A percentile compares a stretch with the other conserved stretches of the same genome.
phyloP scores from a whole-genome alignment of 1,140 invertebrate genomes.

The Notospermus geniculatus region DNA sequence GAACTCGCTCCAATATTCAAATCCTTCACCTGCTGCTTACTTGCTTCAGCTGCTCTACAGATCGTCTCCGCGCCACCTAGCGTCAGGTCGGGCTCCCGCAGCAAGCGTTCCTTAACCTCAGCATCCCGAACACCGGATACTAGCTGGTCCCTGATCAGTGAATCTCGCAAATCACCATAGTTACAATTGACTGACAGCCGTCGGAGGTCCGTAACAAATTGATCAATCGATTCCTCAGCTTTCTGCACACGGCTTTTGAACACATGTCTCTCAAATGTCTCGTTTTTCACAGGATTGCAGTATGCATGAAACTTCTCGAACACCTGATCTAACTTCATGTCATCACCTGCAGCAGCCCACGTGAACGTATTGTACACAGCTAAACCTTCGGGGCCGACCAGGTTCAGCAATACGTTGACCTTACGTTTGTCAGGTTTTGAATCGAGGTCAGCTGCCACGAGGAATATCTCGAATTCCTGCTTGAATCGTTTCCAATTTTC shows the following conservation, averaged over 20 bases:
- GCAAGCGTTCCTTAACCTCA: slow-evolving; percentile 3
- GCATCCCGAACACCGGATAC: neutral
- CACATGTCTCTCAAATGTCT: neutral
- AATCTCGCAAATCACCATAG: slow-evolving; percentile 14
- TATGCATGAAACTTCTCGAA: too few relatives aligned
- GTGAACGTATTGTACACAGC: too few relatives aligned
- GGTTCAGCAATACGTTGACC: too few relatives aligned
- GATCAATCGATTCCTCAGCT: slow-evolving; percentile 7
- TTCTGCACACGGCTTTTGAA: slow-evolving; percentile 11
- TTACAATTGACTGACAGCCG: neutral
- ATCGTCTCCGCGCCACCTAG: neutral
- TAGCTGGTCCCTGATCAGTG: slow-evolving; percentile 11
- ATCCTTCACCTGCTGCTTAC: neutral
- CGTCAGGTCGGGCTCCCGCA: neutral
- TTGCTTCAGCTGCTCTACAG: neutral
- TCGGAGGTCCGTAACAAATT: slow-evolving; percentile 11
- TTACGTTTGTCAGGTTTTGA: too few relatives aligned
- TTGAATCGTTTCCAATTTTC: too few relatives aligned
- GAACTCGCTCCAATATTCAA: neutral
- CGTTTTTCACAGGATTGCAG: too few relatives aligned
- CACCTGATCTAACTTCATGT: too few relatives aligned
- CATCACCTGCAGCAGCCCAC: too few relatives aligned
- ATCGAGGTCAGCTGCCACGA: too few relatives aligned
- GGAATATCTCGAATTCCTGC: too few relatives aligned
- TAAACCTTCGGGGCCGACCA: too few relatives aligned